A percentile compares a stretch with the other conserved stretches of the same genome.
These are phyloP conservation scores for Invenusta paracnida DNA, from an alignment of 2,888 invertebrate genomes.

Conservation along the genomic window DNA sequence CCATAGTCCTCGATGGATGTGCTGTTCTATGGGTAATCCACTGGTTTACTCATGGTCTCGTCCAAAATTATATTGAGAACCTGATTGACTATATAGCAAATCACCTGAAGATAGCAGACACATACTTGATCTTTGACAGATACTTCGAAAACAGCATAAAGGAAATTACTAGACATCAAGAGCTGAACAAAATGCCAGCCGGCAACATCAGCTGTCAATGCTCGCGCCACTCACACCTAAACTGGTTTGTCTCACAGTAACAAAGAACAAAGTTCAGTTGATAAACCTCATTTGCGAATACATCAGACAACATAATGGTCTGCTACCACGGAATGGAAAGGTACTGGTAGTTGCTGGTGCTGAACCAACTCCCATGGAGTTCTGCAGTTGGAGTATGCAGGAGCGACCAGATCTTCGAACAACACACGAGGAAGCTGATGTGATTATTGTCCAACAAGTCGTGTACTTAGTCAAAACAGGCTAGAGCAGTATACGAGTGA, in stretches of 20 bases:
- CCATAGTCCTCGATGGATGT: no score
- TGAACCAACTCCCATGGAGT: constrained; percentile 30
- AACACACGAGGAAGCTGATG: constrained; percentile 47
- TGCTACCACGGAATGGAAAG: constrained; percentile 31
- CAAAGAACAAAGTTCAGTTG: constrained; percentile 45
- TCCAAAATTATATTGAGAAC: background rate
- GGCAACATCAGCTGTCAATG: constrained; percentile 38
- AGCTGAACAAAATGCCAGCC: background rate
- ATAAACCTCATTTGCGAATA: constrained; percentile 46
- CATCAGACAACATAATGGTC: constrained; percentile 1
- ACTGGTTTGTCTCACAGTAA: constrained; percentile 44
- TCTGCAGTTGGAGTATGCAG: background rate
- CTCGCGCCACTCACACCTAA: constrained; percentile 45
- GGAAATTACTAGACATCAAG: background rate
- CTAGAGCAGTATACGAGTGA: background rate
- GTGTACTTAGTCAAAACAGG: background rate
- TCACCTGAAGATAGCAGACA: background rate
- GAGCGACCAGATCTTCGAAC: constrained; percentile 44
- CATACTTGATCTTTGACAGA: constrained; percentile 27
- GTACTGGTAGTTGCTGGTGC: constrained; percentile 33
- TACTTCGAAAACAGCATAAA: constrained; percentile 11
- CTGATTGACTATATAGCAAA: background rate
- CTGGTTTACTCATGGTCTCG: constrained; percentile 32
- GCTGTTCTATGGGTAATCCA: no score
- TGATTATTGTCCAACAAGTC: constrained; percentile 45